phyloP scores from a whole-genome alignment of 2,888 invertebrate genomes.

The Oligia strigilis region DNA sequence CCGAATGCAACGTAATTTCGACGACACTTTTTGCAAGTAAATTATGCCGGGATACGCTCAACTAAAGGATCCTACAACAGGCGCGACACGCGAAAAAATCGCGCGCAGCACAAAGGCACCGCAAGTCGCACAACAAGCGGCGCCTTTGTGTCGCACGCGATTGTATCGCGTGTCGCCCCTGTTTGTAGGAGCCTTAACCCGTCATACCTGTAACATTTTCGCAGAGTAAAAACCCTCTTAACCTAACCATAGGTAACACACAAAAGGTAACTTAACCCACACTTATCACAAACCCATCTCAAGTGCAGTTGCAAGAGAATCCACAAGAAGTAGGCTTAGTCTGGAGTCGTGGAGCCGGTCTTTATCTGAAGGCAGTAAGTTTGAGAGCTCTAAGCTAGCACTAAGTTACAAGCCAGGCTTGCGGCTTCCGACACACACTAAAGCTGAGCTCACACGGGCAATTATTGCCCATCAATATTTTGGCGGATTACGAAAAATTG shows the following conservation, averaged over 20 bases:
- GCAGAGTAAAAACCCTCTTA: neutral
- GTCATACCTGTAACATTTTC: neutral
- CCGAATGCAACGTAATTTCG: neutral
- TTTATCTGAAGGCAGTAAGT: slow-evolving; percentile 58
- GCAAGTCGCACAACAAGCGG: no score
- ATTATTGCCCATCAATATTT: neutral
- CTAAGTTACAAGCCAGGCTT: slow-evolving; percentile 59
- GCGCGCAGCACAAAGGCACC: no score
- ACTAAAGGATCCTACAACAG: no score
- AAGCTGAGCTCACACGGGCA: neutral
- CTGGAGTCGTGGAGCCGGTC: slow-evolving; percentile 28
- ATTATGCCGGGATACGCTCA: neutral
- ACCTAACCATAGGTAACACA: neutral
- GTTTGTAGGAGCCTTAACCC: no score
- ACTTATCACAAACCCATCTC: slow-evolving; percentile 28
- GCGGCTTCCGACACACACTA: slow-evolving; percentile 37
- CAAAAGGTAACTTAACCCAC: neutral
- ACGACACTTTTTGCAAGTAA: neutral
- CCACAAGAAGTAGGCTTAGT: slow-evolving; percentile 26
- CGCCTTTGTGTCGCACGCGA: no score
- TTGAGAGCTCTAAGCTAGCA: slow-evolving; percentile 56
- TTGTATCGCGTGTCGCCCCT: no score
- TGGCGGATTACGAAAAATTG: neutral
- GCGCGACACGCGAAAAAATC: no score
- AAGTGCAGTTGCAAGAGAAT: slow-evolving; percentile 40